These are phyloP conservation scores for Macrosoma leucophasiata DNA, from an alignment of 2,888 invertebrate species.

Conservation along the genomic window DNA sequence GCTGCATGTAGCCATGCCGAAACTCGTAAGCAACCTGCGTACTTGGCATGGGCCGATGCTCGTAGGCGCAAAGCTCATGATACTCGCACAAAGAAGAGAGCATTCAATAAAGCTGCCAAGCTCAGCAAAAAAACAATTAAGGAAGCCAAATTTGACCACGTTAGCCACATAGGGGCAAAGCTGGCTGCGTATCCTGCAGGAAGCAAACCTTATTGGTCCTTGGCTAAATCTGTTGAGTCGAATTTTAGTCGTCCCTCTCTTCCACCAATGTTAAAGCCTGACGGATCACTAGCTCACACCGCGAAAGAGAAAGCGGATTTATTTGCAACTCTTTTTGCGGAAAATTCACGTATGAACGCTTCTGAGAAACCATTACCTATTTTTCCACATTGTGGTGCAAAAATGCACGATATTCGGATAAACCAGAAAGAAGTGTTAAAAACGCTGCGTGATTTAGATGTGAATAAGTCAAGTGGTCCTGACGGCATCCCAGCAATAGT, in stretches of 20 bases:
- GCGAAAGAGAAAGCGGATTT: conserved; percentile 5
- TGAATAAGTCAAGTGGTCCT: conserved; percentile 11
- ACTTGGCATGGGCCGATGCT: conserved; percentile 13
- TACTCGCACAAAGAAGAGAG: conserved; percentile 4
- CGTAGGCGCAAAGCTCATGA: conserved; percentile 11
- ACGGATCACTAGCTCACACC: conserved; percentile 11
- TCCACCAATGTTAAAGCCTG: conserved; percentile 17
- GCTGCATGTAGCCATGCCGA: conserved; percentile 8
- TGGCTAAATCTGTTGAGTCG: conserved; percentile 15
- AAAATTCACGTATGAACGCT: too few species aligned
- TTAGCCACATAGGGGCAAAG: too few species aligned
- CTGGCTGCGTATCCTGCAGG: too few species aligned
- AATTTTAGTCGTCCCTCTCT: conserved; percentile 14
- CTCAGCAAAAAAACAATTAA: conserved; percentile 7
- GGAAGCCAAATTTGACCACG: too few species aligned
- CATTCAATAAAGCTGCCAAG: conserved; percentile 13
- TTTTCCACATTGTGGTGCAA: too few species aligned
- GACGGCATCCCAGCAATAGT: conserved; percentile 9
- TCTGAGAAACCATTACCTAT: too few species aligned
- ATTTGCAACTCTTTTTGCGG: conserved; percentile 5
- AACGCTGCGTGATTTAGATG: conserved; percentile 1
- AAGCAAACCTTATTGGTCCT: conserved; percentile 14
- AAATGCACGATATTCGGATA: neutral
- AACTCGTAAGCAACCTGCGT: conserved; percentile 10
- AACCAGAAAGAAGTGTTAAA: conserved; percentile 1